These are phyloP conservation scores for Sacculina carcini DNA, from an alignment of 2,888 invertebrate species.

Conservation along the genomic window DNA sequence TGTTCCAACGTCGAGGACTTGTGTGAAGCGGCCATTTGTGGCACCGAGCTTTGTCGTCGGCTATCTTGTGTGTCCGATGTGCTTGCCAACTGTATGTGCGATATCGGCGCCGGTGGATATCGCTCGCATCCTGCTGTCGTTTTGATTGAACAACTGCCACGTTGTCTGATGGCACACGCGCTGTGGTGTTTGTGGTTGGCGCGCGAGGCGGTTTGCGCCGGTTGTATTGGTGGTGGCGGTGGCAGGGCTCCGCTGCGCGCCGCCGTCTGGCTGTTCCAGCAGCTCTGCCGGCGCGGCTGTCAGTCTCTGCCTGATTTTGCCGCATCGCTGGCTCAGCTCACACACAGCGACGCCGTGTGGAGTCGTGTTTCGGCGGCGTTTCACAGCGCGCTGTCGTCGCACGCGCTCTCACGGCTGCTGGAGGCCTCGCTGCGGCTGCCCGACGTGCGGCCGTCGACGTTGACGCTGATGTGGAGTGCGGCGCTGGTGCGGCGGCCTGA, in stretches of 20 bases:
- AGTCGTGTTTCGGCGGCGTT: neutral
- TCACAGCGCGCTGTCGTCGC: neutral
- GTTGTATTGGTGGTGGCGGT: slow-evolving; percentile 3
- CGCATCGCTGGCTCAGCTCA: neutral
- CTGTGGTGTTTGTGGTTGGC: slow-evolving; percentile 31
- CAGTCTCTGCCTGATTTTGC: no score
- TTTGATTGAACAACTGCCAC: no score
- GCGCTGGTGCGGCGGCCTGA: no score
- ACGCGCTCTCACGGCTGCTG: neutral
- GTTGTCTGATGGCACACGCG: slow-evolving; percentile 33
- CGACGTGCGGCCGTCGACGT: neutral
- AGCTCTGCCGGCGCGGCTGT: neutral
- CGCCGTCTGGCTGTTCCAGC: neutral
- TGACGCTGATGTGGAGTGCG: neutral
- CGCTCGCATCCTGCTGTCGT: slow-evolving; percentile 29
- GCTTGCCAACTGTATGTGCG: slow-evolving; percentile 37
- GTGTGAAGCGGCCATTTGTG: neutral
- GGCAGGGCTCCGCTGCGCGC: slow-evolving; percentile 1
- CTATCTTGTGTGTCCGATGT: slow-evolving; percentile 38
- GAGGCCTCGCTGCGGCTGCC: neutral
- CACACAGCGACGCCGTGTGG: neutral
- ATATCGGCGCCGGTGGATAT: slow-evolving; percentile 30
- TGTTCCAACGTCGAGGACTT: no score
- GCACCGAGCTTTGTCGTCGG: slow-evolving; percentile 29
- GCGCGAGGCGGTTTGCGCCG: slow-evolving; percentile 1